A percentile compares a stretch with the other conserved stretches of the same genome.
Conservation (phyloP, 2,113 vertebrate genomes). For the Microtus richardsoni region DNA sequence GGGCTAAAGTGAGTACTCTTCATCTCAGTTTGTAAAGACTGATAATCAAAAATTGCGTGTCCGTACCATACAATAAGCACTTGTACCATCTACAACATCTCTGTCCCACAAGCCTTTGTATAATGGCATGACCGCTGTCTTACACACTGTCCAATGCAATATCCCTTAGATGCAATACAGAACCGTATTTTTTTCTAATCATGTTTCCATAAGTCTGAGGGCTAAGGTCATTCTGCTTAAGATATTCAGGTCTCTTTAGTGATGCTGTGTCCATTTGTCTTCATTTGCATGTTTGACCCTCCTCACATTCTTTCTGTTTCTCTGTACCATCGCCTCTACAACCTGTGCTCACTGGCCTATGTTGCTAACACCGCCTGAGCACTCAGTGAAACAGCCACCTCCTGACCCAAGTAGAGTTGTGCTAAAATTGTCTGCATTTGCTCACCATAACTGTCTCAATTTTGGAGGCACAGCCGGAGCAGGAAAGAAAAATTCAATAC, state of each 20-base stretch:
- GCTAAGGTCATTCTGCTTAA: neutral
- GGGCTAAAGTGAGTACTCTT: too few species aligned
- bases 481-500: neutral
- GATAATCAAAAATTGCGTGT: neutral
- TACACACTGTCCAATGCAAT: neutral
- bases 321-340: too few species aligned
- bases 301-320: neutral
- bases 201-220: neutral
- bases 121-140: neutral
- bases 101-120: neutral
- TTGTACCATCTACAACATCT: too few species aligned
- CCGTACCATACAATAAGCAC: fast-evolving
- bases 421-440: too few species aligned
- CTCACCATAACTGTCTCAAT: neutral
- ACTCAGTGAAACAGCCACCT: neutral
- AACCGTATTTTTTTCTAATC: neutral
- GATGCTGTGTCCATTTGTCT: neutral
- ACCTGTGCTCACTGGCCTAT: neutral
- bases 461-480: too few species aligned
- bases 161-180: neutral
- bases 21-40: neutral
- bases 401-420: neutral
- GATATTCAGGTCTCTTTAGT: neutral
- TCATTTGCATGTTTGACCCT: neutral
- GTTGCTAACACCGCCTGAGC: neutral